These are phyloP conservation scores for Drosophila ogumai DNA, from an alignment of 1,140 invertebrate species.

Conservation along the genomic window DNA sequence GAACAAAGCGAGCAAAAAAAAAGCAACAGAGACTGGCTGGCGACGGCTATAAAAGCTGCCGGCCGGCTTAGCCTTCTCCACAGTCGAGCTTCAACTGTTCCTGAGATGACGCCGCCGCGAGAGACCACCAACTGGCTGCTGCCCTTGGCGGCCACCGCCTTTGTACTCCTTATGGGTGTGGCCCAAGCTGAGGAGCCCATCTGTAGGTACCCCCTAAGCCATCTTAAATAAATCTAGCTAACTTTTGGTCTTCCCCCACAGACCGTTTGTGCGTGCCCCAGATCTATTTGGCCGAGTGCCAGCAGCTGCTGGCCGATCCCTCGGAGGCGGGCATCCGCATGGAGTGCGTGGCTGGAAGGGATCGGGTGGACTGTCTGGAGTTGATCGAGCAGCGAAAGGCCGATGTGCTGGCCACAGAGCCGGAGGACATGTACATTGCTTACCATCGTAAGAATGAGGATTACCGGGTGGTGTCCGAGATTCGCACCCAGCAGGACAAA, in stretches of 20 bases:
- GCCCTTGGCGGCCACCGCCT: constrained; percentile 24
- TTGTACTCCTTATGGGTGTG: neutral
- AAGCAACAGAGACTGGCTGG: neutral
- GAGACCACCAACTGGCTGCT: constrained; percentile 31
- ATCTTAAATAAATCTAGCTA: no score
- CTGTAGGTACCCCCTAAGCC: constrained; percentile 67
- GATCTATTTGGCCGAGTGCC: constrained; percentile 87
- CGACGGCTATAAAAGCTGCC: constrained; percentile 59
- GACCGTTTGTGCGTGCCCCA: constrained; percentile 90
- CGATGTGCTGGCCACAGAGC: constrained; percentile 92
- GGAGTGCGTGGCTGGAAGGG: constrained; percentile 89
- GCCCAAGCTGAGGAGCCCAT: constrained; percentile 62
- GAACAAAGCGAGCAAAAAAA: constrained; percentile 31
- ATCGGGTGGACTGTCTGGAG: constrained; percentile 91
- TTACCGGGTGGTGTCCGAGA: constrained; percentile 89
- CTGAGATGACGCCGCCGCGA: constrained; percentile 30
- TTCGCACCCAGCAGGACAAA: constrained; percentile 86
- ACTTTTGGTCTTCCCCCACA: constrained; percentile 61
- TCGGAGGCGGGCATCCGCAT: constrained; percentile 87
- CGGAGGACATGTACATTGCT: constrained; percentile 92
- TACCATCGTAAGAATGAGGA: constrained; percentile 88
- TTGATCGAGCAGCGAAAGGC: constrained; percentile 90
- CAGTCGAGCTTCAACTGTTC: constrained; percentile 60
- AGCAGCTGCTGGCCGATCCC: constrained; percentile 88
- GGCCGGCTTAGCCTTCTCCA: constrained; percentile 56